Evolutionary conservation across 2,113 vertebrate genomes (phyloP).

Genomic region (Rattus rattus): DNA sequence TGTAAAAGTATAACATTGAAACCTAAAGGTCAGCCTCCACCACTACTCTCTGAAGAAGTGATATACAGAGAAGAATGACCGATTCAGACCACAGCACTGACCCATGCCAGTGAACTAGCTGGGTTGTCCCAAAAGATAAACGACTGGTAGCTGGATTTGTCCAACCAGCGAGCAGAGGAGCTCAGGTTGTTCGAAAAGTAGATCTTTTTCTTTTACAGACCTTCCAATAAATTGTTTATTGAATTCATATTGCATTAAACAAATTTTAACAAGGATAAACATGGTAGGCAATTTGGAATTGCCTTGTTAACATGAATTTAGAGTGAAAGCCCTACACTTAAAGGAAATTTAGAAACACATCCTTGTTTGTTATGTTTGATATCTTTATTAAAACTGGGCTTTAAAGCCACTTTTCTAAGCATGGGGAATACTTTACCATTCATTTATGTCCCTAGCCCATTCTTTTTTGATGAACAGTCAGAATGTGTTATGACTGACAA

Average conservation of each 20-base stretch:
- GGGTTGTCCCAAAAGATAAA: background rate
- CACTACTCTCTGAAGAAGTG: background rate
- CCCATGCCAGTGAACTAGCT: background rate
- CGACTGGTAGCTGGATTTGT: background rate
- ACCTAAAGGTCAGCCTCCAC: background rate
- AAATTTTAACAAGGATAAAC: slow-evolving; percentile 9
- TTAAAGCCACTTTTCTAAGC: background rate
- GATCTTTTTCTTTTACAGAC: background rate
- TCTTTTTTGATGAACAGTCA: background rate
- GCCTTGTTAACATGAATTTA: background rate
- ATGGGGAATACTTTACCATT: background rate
- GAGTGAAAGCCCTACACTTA: background rate
- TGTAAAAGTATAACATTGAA: background rate
- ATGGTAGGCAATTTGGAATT: background rate
- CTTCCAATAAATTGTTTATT: background rate
- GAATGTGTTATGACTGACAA: slow-evolving; percentile 4
- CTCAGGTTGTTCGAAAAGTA: background rate
- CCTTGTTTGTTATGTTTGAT: background rate
- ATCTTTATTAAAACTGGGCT: background rate
- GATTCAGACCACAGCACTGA: background rate
- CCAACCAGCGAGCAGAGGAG: background rate
- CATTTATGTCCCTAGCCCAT: background rate
- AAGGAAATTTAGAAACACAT: background rate
- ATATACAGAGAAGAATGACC: too few species aligned
- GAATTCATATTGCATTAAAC: background rate